Percentiles rank a stretch among this genome's conserved stretches.
These are phyloP conservation scores for Sinodicranocentrus sp. DNA, from an alignment of 2,888 invertebrate genomes.

Conservation along the genomic window DNA sequence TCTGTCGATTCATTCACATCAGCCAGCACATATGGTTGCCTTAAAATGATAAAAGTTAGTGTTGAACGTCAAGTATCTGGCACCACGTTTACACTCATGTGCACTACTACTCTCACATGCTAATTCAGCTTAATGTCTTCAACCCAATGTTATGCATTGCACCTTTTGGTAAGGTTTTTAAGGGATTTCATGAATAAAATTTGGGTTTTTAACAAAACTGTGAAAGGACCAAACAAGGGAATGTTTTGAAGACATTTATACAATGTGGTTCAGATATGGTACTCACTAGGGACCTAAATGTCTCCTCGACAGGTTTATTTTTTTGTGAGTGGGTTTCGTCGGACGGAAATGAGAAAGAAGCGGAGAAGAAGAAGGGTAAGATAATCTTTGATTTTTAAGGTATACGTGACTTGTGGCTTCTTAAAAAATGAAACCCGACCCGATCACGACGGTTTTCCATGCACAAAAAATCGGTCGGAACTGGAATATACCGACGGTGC, in stretches of 20 bases:
- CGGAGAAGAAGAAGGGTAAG: no score
- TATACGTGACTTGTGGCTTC: no score
- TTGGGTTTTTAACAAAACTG: constrained; percentile 6
- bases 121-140: not conserved
- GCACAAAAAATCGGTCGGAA: no score
- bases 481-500: no score
- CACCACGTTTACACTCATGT: no score
- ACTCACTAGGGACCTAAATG: constrained; percentile 56
- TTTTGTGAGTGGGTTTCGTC: no score
- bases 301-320: constrained; percentile 31
- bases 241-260: not conserved
- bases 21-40: not conserved
- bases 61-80: no score
- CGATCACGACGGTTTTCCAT: no score
- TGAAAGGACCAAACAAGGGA: constrained; percentile 9
- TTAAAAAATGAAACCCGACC: no score
- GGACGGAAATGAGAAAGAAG: no score
- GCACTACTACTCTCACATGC: no score
- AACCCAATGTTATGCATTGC: not conserved
- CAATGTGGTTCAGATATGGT: constrained; percentile 27
- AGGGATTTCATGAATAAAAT: constrained; percentile 15
- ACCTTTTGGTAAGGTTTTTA: not conserved
- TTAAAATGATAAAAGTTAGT: not conserved
- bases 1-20: not conserved
- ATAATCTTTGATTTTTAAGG: no score